These are phyloP conservation scores for Leptogaster cylindrica DNA, from an alignment of 2,888 invertebrate species.

Conservation along the genomic window DNA sequence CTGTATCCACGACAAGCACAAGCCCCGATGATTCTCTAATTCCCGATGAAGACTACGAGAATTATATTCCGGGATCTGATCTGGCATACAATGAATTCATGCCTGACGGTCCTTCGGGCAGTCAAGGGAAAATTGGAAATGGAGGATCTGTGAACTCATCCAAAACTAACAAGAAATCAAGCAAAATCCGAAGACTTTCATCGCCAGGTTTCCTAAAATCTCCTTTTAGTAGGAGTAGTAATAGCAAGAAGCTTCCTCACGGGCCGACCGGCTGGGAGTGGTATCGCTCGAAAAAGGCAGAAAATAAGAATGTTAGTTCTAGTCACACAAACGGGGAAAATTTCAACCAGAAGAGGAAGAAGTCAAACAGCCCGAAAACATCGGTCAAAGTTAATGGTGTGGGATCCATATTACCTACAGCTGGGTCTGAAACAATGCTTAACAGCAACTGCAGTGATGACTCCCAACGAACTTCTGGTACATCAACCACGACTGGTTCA, in stretches of 20 bases:
- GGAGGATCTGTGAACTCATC: slow-evolving; percentile 1
- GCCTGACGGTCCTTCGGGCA: slow-evolving; percentile 60
- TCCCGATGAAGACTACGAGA: slow-evolving; percentile 65
- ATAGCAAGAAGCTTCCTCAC: slow-evolving; percentile 52
- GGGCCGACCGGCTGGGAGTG: slow-evolving; percentile 62
- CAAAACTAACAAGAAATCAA: slow-evolving; percentile 58
- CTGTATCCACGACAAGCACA: slow-evolving; percentile 43
- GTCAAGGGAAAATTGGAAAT: slow-evolving; percentile 48
- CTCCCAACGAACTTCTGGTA: slow-evolving; percentile 54
- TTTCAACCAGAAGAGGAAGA: not conserved
- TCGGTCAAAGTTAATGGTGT: slow-evolving; percentile 10
- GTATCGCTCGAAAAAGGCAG: slow-evolving; percentile 58
- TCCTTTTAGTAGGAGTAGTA: slow-evolving; percentile 63
- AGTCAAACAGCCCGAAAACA: slow-evolving; percentile 6
- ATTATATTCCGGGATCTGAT: slow-evolving; percentile 64
- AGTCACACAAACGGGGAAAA: slow-evolving; percentile 26
- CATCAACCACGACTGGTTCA: slow-evolving; percentile 44
- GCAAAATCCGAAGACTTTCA: slow-evolving; percentile 65
- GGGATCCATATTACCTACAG: slow-evolving; percentile 49
- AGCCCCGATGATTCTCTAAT: slow-evolving; percentile 64
- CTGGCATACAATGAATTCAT: slow-evolving; percentile 61
- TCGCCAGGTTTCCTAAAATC: slow-evolving; percentile 68
- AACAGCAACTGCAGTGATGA: slow-evolving; percentile 56
- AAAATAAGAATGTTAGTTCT: slow-evolving; percentile 19
- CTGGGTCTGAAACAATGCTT: slow-evolving; percentile 54